Conservation (phyloP, 1,140 invertebrate genomes). For the Pachypeltis micranthus region DNA sequence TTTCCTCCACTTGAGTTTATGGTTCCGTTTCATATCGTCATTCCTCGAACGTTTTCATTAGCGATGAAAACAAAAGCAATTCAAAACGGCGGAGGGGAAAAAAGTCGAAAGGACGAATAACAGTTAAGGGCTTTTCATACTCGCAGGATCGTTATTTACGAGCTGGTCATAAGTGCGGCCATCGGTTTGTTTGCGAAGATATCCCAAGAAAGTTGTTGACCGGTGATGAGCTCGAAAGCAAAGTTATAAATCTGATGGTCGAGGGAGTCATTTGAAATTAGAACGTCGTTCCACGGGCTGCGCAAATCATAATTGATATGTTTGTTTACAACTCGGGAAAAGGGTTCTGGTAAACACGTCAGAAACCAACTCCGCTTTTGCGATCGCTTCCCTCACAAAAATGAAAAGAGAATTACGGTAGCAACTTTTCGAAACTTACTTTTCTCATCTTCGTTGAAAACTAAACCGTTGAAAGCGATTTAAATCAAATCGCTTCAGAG, state of each 20-base stretch:
- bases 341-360: neutral
- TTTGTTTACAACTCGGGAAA: neutral
- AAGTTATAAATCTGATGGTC: conserved; percentile 5
- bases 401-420: neutral
- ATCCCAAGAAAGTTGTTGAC: neutral
- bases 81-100: no score
- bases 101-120: no score
- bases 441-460: conserved; percentile 9
- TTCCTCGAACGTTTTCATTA: no score
- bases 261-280: conserved; percentile 8
- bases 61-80: no score
- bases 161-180: no score
- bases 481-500: no score
- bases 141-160: no score
- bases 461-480: no score
- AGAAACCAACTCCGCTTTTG: neutral
- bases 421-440: neutral
- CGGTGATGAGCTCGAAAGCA: neutral
- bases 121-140: no score
- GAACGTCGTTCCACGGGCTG: neutral
- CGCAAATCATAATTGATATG: conserved; percentile 8
- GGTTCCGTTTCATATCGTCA: no score
- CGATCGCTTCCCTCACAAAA: neutral
- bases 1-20: no score
- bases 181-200: neutral